A percentile compares a stretch with the other conserved stretches of the same genome.
These are phyloP conservation scores for Aphelinus atriplicis DNA, from an alignment of 1,140 invertebrate species.

Conservation along the genomic window DNA sequence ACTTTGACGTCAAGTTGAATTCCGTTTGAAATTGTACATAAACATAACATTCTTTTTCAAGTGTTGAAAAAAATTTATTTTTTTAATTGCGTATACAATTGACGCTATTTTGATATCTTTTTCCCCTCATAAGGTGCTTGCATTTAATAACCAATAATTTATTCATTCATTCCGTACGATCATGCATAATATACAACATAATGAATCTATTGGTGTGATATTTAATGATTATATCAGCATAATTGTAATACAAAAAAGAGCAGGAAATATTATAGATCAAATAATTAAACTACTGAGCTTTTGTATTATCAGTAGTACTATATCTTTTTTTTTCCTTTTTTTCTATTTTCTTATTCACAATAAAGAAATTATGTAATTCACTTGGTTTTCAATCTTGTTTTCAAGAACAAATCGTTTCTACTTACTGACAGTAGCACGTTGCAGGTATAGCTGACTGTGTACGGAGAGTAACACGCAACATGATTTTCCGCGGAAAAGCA, in stretches of 20 bases:
- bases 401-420: no score
- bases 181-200: constrained; percentile 42
- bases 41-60: constrained; percentile 26
- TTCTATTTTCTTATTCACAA: constrained; percentile 6
- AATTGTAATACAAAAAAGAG: constrained; percentile 43
- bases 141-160: constrained; percentile 24
- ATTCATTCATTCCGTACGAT: constrained; percentile 36
- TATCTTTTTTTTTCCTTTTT: constrained; percentile 27
- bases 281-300: constrained; percentile 42
- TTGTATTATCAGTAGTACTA: constrained; percentile 24
- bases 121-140: constrained; percentile 34
- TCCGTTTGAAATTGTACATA: constrained; percentile 26
- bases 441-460: no score
- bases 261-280: constrained; percentile 33
- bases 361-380: background rate
- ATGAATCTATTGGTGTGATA: constrained; percentile 52
- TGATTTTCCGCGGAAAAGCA: no score
- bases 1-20: no score
- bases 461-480: no score
- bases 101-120: constrained; percentile 25
- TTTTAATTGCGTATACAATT: constrained; percentile 12
- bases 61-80: constrained; percentile 17
- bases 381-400: no score
- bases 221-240: constrained; percentile 48
- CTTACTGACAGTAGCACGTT: no score